These are phyloP conservation scores for Etheostoma nigrum DNA, from an alignment of 2,797 vertebrate genomes.

Conservation along the genomic window DNA sequence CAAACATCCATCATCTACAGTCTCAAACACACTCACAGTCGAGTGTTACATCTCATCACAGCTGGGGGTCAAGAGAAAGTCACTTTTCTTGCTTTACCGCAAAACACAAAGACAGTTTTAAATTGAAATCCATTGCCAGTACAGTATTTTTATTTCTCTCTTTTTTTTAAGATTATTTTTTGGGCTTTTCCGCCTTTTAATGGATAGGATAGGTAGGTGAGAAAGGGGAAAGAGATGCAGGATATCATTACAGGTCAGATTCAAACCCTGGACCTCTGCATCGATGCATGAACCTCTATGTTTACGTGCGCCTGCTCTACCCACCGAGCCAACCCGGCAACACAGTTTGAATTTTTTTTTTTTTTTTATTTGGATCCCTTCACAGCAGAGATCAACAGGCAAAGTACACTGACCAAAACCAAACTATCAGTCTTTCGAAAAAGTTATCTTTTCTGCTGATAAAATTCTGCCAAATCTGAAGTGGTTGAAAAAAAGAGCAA, in stretches of 20 bases:
- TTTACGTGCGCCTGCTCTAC: too few relatives aligned
- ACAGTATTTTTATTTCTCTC: slow-evolving; percentile 20
- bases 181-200: neutral
- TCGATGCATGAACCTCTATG: too few relatives aligned
- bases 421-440: neutral
- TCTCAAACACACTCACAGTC: slow-evolving; percentile 8
- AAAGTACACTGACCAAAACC: neutral
- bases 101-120: slow-evolving; percentile 6
- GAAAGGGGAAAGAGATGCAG: too few relatives aligned
- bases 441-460: neutral
- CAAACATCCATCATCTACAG: slow-evolving; percentile 27
- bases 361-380: slow-evolving; percentile 18
- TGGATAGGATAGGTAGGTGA: too few relatives aligned
- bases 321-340: too few relatives aligned
- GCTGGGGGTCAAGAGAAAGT: slow-evolving; percentile 27
- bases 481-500: too few relatives aligned
- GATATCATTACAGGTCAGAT: too few relatives aligned
- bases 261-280: too few relatives aligned
- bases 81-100: slow-evolving; percentile 1
- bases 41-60: slow-evolving; percentile 15
- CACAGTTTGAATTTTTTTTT: too few relatives aligned
- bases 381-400: slow-evolving; percentile 2
- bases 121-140: neutral
- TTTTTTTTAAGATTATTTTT: neutral
- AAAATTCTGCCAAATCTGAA: neutral